A percentile compares a stretch with the other conserved stretches of the same genome.
phyloP scores from a whole-genome alignment of 2,888 invertebrate genomes.

The Melikaiella ostensackeni region DNA sequence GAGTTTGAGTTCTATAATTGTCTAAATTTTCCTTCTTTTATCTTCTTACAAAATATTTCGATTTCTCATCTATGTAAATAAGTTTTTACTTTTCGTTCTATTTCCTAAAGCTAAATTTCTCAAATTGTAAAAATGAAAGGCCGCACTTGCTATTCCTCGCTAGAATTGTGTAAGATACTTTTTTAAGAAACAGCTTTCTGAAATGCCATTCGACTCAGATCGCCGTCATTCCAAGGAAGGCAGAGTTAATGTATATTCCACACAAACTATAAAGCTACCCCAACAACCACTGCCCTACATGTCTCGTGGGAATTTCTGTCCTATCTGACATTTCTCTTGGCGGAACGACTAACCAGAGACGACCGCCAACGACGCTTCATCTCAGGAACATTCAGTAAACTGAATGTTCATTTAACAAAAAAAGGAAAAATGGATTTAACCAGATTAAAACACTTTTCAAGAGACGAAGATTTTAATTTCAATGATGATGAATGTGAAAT shows the following conservation, averaged over 20 bases:
- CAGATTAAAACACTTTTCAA: not conserved
- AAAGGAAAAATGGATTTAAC: not conserved
- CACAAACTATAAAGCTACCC: slow-evolving; percentile 9
- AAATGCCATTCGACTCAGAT: not conserved
- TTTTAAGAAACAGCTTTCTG: not conserved
- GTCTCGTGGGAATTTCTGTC: slow-evolving; percentile 24
- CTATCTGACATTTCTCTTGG: slow-evolving; percentile 1
- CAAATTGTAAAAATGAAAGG: not conserved
- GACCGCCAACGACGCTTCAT: slow-evolving; percentile 22
- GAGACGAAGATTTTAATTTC: not conserved
- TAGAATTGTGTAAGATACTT: not conserved
- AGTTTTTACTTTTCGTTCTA: not conserved
- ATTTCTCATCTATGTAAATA: too few species aligned
- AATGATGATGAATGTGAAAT: not conserved
- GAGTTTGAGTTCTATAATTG: too few species aligned
- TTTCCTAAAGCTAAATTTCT: not conserved
- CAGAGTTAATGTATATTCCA: not conserved
- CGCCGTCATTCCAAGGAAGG: not conserved
- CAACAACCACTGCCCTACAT: slow-evolving; percentile 17
- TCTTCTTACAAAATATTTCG: too few species aligned
- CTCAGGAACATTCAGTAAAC: slow-evolving; percentile 12
- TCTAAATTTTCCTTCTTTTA: too few species aligned
- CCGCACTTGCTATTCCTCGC: too few species aligned
- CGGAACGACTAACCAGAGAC: slow-evolving; percentile 18
- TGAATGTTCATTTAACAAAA: not conserved